Evolutionary conservation across 2,797 vertebrate species (phyloP).

Genomic region (Etheostoma nigrum): DNA sequence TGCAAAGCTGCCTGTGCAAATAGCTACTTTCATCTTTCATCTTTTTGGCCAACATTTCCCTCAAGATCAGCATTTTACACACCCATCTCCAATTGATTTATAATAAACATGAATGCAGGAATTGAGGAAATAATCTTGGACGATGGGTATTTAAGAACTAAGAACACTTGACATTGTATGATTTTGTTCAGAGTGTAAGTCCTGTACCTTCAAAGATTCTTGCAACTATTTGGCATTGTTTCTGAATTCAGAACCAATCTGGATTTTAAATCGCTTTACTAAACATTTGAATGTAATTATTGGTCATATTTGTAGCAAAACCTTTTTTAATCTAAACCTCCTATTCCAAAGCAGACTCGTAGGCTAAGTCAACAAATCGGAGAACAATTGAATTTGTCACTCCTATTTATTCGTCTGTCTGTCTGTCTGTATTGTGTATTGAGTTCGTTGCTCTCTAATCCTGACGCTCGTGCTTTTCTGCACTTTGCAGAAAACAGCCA

Average conservation of each 20-base stretch:
- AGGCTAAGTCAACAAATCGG: slow-evolving; percentile 65
- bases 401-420: slow-evolving; percentile 85
- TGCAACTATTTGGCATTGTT: slow-evolving; percentile 30
- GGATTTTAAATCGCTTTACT: background rate
- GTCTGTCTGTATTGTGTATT: slow-evolving; percentile 86
- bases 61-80: slow-evolving; percentile 84
- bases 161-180: slow-evolving; percentile 32
- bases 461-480: slow-evolving; percentile 88
- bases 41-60: slow-evolving; percentile 78
- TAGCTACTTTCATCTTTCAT: slow-evolving; percentile 84
- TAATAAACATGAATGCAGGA: slow-evolving; percentile 66
- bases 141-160: slow-evolving; percentile 44
- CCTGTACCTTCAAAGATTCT: slow-evolving; percentile 28
- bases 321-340: slow-evolving; percentile 30
- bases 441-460: slow-evolving; percentile 85
- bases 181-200: slow-evolving; percentile 40
- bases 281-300: slow-evolving; percentile 51
- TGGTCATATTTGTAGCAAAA: slow-evolving; percentile 31
- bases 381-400: slow-evolving; percentile 82
- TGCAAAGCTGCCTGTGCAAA: slow-evolving; percentile 86
- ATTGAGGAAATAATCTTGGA: slow-evolving; percentile 40
- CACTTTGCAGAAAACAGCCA: slow-evolving; percentile 91
- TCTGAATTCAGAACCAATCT: slow-evolving; percentile 37
- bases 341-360: slow-evolving; percentile 59
- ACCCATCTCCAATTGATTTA: slow-evolving; percentile 75